A percentile compares a stretch with the other conserved stretches of the same genome.
Conservation (phyloP, 2,797 vertebrate species). For the Coccyzus lansbergi region DNA sequence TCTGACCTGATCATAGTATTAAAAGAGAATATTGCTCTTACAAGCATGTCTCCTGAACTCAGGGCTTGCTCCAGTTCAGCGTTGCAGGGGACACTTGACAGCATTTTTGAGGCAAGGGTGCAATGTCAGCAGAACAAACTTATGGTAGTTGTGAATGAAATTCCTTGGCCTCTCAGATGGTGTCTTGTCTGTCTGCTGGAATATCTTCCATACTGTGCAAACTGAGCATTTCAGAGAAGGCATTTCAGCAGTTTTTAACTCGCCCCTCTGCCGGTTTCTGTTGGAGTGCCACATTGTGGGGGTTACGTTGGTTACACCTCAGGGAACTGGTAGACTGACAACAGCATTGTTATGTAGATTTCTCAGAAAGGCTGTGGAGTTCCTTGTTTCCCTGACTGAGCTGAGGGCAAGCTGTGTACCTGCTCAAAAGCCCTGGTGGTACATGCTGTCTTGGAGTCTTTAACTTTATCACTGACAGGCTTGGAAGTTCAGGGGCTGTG, state of each 20-base stretch:
- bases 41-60: background rate
- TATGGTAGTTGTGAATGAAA: too few relatives aligned
- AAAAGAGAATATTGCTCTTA: background rate
- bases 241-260: background rate
- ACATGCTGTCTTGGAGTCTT: background rate
- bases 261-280: background rate
- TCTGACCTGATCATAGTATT: background rate
- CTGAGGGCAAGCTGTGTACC: background rate
- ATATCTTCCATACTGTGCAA: background rate
- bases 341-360: background rate
- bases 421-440: rapidly evolving
- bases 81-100: background rate
- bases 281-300: background rate
- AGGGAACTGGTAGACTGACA: background rate
- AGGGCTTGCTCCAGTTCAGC: background rate
- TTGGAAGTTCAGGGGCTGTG: background rate
- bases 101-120: background rate
- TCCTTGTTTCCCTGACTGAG: background rate
- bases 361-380: background rate
- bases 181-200: background rate
- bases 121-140: background rate
- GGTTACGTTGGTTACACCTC: background rate
- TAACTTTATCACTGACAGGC: background rate
- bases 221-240: background rate
- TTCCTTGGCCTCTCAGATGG: background rate